phyloP scores from a whole-genome alignment of 1,140 invertebrate genomes.

The Pachypeltis micranthus region DNA sequence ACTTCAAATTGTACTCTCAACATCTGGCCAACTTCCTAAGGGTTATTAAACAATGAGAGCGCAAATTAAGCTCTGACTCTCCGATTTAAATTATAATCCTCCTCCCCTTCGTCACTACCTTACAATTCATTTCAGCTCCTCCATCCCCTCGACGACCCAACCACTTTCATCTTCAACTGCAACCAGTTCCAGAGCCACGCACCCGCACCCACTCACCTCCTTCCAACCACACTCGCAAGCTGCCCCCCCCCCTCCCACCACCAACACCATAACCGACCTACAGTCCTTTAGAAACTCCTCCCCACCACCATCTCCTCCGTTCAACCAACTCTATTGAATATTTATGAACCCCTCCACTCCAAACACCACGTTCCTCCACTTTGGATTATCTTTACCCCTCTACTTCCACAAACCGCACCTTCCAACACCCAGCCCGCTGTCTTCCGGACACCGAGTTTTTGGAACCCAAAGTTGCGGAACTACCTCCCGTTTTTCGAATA shows the following conservation, averaged over 20 bases:
- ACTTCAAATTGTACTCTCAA: neutral
- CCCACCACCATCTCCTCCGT: neutral
- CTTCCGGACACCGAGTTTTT: neutral
- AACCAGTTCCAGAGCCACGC: neutral
- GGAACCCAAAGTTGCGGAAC: neutral
- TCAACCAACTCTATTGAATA: neutral
- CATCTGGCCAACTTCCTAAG: conserved; percentile 7
- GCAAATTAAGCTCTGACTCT: conserved; percentile 8
- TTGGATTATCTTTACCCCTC: too few relatives aligned
- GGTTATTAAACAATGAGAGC: conserved; percentile 9
- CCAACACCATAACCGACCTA: neutral
- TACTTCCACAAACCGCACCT: neutral
- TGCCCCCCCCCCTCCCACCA: neutral
- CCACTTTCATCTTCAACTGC: too few relatives aligned
- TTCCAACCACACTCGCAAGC: neutral
- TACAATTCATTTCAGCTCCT: too few relatives aligned
- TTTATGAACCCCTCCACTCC: neutral
- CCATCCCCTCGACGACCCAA: too few relatives aligned
- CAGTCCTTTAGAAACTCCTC: too few relatives aligned
- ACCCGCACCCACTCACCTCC: neutral
- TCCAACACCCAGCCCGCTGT: neutral
- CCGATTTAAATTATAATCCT: conserved; percentile 4
- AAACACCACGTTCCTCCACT: neutral
- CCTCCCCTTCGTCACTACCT: neutral
- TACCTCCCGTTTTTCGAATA: neutral